These are phyloP conservation scores for Thymelicus sylvestris DNA, from an alignment of 2,888 invertebrate species.

Conservation along the genomic window DNA sequence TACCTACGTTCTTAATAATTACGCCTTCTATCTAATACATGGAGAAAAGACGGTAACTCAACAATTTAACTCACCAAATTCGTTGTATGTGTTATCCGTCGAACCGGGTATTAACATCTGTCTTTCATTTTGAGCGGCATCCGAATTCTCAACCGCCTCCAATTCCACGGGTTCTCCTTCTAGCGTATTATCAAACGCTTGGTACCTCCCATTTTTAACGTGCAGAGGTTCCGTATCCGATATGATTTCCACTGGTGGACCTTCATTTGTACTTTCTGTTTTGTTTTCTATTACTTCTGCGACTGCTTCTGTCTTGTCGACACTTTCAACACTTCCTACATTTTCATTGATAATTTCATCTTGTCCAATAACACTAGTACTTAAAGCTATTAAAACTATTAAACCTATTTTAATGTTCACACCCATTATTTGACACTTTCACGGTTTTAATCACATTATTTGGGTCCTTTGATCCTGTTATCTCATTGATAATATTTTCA, in stretches of 20 bases:
- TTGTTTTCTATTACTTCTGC: conserved; percentile 46
- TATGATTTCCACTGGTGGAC: conserved; percentile 60
- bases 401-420: conserved; percentile 65
- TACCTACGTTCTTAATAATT: too few species aligned
- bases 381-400: conserved; percentile 63
- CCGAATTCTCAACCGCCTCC: conserved; percentile 58
- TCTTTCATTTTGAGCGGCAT: conserved; percentile 62
- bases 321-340: conserved; percentile 52
- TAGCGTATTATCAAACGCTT: conserved; percentile 63
- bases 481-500: conserved; percentile 56
- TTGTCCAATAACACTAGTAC: conserved; percentile 71
- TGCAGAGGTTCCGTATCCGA: conserved; percentile 55
- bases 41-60: too few species aligned
- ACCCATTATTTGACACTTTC: conserved; percentile 68
- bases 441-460: conserved; percentile 65
- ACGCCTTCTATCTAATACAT: too few species aligned
- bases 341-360: conserved; percentile 59
- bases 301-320: conserved; percentile 42
- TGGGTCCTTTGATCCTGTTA: conserved; percentile 52
- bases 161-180: conserved; percentile 57
- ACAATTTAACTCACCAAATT: conserved; percentile 62
- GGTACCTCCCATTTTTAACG: conserved; percentile 75
- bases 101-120: conserved; percentile 61
- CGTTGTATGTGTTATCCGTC: conserved; percentile 63
- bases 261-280: conserved; percentile 43